Evolutionary conservation across 2,888 invertebrate genomes (phyloP), one percentile per base, ranked within the genome.

Genomic region (Brenthis hecate): DNA sequence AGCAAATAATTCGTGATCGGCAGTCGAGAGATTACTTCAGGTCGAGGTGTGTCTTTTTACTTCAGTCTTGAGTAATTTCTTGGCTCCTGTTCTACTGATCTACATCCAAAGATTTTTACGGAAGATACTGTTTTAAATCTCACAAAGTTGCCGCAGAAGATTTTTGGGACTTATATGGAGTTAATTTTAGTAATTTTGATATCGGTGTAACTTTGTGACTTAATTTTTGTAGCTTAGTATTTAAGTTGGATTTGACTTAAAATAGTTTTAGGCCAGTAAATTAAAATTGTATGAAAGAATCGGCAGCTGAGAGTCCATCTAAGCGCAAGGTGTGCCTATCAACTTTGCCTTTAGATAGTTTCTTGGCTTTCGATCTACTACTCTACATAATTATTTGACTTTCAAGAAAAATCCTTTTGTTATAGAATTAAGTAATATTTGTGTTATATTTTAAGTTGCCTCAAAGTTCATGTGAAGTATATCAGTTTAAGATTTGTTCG

Each of bases 21-120:
- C 51, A 63, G 67, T 68, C 36, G 19, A 51, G 63, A 68, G 67
- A 56, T 62, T 68, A 63, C 53, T 50, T 63, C 51, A 61, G 61
- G 51, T 61, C 61, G 61, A 61, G 53, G 61, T 61, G 61, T 61
- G 61, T 51, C 16, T 36, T 23, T 61, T 61, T 61, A 61, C 61
- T 53, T 61, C 61, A 61, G 61, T 61, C 61, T 61, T 61, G 61
- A 61, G 51, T 61, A 61, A 61, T 61, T 61, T 61, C 51, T 61
- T 61, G 61, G 61, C 61, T 61, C 61, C 61, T 61, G 61, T 61
- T 61, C 51, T 61, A 61, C 51, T 61, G 51, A 36, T 53, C 36
- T 14, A 6, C 61, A 16, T 50, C 32, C 32, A 8, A 19, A 2
- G 3, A 13, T 16, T 61, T 53, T 53, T 16, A 36, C 8, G 3